Conservation (phyloP, 2,888 invertebrate species). For the Nycteola revayana region DNA sequence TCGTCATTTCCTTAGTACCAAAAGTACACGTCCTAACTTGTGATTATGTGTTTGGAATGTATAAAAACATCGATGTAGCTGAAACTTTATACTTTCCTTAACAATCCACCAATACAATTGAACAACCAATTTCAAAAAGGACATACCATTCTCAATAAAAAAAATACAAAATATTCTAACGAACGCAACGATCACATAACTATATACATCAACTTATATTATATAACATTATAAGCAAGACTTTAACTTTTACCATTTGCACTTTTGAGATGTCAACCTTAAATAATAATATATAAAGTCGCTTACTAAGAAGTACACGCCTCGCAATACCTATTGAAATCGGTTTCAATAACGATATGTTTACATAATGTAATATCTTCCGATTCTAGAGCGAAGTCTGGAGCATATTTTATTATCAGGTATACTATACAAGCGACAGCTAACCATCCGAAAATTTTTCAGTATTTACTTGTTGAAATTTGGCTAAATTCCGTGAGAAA, state of each 20-base stretch:
- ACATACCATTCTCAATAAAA: constrained; percentile 22
- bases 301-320: too few relatives aligned
- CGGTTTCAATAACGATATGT: too few relatives aligned
- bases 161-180: constrained; percentile 20
- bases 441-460: too few relatives aligned
- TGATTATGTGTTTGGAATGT: constrained; percentile 34
- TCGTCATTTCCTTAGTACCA: constrained; percentile 9
- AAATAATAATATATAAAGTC: constrained; percentile 15
- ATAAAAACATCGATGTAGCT: constrained; percentile 21
- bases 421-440: too few relatives aligned
- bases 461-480: too few relatives aligned
- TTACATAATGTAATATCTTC: too few relatives aligned
- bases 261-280: constrained; percentile 16
- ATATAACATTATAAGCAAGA: constrained; percentile 4
- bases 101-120: constrained; percentile 10
- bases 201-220: constrained; percentile 31
- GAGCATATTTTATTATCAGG: too few relatives aligned
- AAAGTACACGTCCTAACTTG: constrained; percentile 16
- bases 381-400: too few relatives aligned
- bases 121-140: too few relatives aligned
- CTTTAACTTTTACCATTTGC: constrained; percentile 12
- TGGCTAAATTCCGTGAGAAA: too few relatives aligned
- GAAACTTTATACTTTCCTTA: constrained; percentile 5
- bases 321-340: too few relatives aligned
- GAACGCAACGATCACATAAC: constrained; percentile 31